phyloP scores from a whole-genome alignment of 2,797 vertebrate species.

The Pantherophis vulpinus region DNA sequence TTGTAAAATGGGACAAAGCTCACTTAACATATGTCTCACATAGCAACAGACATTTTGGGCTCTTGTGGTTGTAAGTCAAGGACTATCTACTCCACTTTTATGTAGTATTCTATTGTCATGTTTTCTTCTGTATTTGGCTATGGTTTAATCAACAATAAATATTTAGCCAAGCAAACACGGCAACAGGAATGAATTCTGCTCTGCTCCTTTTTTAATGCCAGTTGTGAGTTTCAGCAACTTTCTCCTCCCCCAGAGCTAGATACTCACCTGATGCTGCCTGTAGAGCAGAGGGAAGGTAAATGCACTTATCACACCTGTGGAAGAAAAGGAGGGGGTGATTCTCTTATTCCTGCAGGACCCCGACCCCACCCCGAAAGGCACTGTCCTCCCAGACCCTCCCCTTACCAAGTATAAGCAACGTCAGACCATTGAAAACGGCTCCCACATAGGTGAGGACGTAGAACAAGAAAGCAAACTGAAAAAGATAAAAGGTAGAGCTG shows the following conservation, averaged over 20 bases:
- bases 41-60: background rate
- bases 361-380: background rate
- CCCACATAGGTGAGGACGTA: constrained; percentile 91
- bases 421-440: constrained; percentile 86
- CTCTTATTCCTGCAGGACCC: no score
- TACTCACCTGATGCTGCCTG: constrained; percentile 80
- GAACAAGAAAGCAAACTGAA: constrained; percentile 83
- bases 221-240: background rate
- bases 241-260: background rate
- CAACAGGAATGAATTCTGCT: background rate
- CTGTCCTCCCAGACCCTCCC: background rate
- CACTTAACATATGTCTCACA: background rate
- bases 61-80: background rate
- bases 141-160: background rate
- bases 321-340: background rate
- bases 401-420: constrained; percentile 86
- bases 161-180: background rate
- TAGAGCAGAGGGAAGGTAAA: constrained; percentile 93
- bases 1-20: background rate
- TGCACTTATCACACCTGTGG: constrained; percentile 81
- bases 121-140: background rate
- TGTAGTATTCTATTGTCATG: background rate
- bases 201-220: background rate
- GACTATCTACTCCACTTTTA: background rate
- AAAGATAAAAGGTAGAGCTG: background rate